Base-by-base conservation (phyloP, 2,797 vertebrate genomes). In the Catharus ustulatus region DNA sequence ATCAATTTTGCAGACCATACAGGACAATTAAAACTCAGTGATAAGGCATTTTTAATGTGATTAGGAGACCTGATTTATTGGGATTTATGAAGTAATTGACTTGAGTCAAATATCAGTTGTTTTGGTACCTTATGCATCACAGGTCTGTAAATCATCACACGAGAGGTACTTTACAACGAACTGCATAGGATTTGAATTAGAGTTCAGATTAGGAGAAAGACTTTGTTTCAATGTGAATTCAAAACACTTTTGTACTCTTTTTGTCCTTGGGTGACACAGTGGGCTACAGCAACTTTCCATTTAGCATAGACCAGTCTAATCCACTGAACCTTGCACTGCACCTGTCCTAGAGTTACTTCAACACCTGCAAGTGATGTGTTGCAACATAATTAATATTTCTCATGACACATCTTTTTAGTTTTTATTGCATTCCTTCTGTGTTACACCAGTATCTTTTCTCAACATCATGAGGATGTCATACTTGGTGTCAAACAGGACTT, bases 41-140 rank as follows among this genome's bases (percentile, higher is more conserved):
- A 90, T 84, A 89, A 95, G 72, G 40, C 80, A 85, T 95, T 90
- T 76, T 68, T 95, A 93, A 97, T 87, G 76, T 85, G 69, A 96
- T 97, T 96, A 96, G 87, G 62, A 73, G 63, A 89, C 54, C 77
- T 84, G 54, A 93, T 95, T 95, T 97, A 58, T 92, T 26, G 22
- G 40, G 34, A 91, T 89, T 88, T 84, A 63, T 92, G 85, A 95
- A 84, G 49, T 55, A 92, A 89, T 86, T 95, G 66, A 74, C 52
- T 54, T 89, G 75, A 88, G 14, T 82, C 40, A 90, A 90, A 88
- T 92, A 63, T 71, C 20, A 74, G 36, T 92, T 49, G 4, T 30
- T 92, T 92, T 92, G 62, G 9, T 92, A 61, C 38, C 24, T 36
- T 84, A 51, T 40, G 13, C 13, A 30, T 68, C 62, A 64, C n/a